A percentile compares a stretch with the other conserved stretches of the same genome.
Conservation (phyloP, 1,140 invertebrate genomes). For the Triops cancriformis region DNA sequence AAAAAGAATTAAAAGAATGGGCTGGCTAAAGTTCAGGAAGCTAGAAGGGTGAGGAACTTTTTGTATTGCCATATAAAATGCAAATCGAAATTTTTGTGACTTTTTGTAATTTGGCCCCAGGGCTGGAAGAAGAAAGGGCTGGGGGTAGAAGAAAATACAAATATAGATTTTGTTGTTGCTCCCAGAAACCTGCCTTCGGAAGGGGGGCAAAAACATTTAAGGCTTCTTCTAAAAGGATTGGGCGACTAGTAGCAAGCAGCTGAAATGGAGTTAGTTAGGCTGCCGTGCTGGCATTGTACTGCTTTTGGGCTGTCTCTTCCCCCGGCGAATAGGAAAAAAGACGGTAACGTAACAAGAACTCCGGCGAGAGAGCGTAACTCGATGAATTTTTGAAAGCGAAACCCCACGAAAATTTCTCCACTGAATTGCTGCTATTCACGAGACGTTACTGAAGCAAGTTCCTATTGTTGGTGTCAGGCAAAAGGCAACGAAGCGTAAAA, state of each 20-base stretch:
- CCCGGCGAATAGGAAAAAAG: not conserved
- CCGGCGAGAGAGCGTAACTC: no score
- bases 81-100: not conserved
- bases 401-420: no score
- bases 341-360: not conserved
- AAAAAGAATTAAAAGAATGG: not conserved
- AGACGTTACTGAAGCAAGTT: no score
- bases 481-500: no score
- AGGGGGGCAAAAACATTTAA: not conserved
- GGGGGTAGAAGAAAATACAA: not conserved
- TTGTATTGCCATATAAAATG: not conserved
- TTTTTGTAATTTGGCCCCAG: not conserved
- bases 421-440: no score
- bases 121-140: not conserved
- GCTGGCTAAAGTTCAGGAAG: not conserved
- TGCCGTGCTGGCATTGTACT: not conserved
- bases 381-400: no score
- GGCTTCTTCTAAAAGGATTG: constrained; percentile 13
- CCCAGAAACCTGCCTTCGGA: not conserved
- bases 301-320: not conserved
- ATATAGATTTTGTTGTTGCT: constrained; percentile 12
- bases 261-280: not conserved
- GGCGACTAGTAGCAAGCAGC: not conserved
- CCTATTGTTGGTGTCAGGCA: no score
- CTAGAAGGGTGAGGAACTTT: no score